These are phyloP conservation scores for Thunnus maccoyii DNA, from an alignment of 2,113 vertebrate species.

Conservation along the genomic window DNA sequence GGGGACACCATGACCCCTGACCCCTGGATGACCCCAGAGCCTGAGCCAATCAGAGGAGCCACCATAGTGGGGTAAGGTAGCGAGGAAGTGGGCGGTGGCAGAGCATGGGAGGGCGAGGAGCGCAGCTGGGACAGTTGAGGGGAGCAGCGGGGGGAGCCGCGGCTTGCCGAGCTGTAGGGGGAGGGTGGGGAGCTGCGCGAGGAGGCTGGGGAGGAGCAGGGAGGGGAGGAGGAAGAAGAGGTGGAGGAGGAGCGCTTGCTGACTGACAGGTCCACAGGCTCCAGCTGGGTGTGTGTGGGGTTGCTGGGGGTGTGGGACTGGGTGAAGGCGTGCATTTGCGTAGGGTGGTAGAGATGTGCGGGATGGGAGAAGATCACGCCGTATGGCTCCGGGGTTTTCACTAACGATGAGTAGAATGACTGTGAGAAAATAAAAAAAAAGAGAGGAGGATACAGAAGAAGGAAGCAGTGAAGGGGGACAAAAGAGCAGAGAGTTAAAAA, in stretches of 20 bases:
- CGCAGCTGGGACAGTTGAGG: slow-evolving; percentile 76
- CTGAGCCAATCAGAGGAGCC: slow-evolving; percentile 84
- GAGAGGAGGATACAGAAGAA: slow-evolving; percentile 62
- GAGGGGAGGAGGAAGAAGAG: slow-evolving; percentile 86
- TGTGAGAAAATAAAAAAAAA: slow-evolving; percentile 44
- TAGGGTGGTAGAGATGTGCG: slow-evolving; percentile 64
- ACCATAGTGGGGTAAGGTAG: slow-evolving; percentile 89
- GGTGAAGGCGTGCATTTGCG: slow-evolving; percentile 66
- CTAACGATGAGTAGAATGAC: slow-evolving; percentile 74
- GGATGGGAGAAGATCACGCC: slow-evolving; percentile 79
- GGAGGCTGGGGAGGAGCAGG: slow-evolving; percentile 82
- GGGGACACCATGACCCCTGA: slow-evolving; percentile 88
- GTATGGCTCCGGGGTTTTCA: slow-evolving; percentile 77
- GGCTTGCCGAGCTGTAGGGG: slow-evolving; percentile 80
- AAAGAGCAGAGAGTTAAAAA: slow-evolving; percentile 61
- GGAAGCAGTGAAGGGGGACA: slow-evolving; percentile 60
- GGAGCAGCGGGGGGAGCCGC: slow-evolving; percentile 82
- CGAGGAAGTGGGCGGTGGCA: slow-evolving; percentile 77
- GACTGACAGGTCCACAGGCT: slow-evolving; percentile 95
- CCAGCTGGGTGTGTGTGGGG: slow-evolving; percentile 88
- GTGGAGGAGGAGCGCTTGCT: slow-evolving; percentile 91
- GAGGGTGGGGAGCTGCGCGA: slow-evolving; percentile 72
- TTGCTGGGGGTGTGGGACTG: slow-evolving; percentile 75
- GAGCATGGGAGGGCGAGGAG: slow-evolving; percentile 80
- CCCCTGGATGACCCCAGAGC: slow-evolving; percentile 88